phyloP scores from a whole-genome alignment of 1,140 invertebrate genomes.

The Bombus fervidus region DNA sequence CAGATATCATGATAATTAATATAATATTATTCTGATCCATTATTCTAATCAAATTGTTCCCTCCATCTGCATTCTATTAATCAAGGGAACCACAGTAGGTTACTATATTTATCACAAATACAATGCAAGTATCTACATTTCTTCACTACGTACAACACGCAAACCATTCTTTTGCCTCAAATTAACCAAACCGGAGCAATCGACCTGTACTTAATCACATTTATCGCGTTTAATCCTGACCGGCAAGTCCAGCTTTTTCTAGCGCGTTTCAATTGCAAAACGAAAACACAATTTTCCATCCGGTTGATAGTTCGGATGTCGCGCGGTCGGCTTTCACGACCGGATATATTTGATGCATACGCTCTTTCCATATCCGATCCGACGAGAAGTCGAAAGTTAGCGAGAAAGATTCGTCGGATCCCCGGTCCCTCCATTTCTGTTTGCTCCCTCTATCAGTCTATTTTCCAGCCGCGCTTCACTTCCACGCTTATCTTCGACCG shows the following conservation, averaged over 20 bases:
- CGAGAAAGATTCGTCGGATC: conserved; percentile 16
- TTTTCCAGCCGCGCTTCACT: background rate
- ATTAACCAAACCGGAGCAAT: background rate
- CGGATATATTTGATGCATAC: conserved; percentile 2
- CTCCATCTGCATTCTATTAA: no score
- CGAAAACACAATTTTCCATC: background rate
- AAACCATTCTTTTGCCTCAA: background rate
- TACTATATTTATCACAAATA: no score
- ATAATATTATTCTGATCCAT: no score
- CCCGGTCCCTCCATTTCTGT: background rate
- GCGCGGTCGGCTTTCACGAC: background rate
- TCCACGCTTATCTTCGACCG: background rate
- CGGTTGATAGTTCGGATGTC: background rate
- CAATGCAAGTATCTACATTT: no score
- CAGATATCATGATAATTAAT: no score
- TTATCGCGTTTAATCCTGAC: background rate
- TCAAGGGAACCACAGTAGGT: no score
- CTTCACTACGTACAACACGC: no score
- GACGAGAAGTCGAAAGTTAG: conserved; percentile 6
- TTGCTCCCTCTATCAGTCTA: background rate
- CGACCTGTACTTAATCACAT: background rate
- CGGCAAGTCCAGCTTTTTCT: background rate
- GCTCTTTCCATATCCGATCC: background rate
- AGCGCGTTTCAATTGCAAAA: background rate
- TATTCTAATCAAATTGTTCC: no score